Evolutionary conservation across 1,140 invertebrate species (phyloP).

Genomic region (Aphelinus certus): DNA sequence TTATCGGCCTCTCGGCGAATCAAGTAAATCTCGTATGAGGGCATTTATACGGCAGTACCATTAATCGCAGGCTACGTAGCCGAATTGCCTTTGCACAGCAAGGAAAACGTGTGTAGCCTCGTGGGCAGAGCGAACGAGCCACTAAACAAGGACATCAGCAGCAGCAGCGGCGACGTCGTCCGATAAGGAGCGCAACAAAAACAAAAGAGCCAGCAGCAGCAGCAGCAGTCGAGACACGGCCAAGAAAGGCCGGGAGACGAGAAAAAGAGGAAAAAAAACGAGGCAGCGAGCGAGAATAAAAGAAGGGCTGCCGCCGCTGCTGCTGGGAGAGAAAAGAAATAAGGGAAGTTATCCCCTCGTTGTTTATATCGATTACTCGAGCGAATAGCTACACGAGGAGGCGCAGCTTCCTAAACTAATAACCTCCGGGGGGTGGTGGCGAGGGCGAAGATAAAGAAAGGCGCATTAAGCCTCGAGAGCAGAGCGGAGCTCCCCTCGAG

Average conservation of each 20-base stretch:
- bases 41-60: no score
- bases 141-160: slow-evolving; percentile 12
- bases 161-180: not conserved
- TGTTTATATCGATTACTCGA: slow-evolving; percentile 61
- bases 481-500: no score
- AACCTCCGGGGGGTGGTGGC: slow-evolving; percentile 47
- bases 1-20: no score
- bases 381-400: slow-evolving; percentile 39
- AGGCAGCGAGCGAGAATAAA: slow-evolving; percentile 34
- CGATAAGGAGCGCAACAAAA: slow-evolving; percentile 24
- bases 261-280: slow-evolving; percentile 24
- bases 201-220: slow-evolving; percentile 26
- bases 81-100: no score
- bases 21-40: no score
- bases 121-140: no score
- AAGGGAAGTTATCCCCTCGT: slow-evolving; percentile 47
- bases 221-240: not conserved
- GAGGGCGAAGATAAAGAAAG: slow-evolving; percentile 30
- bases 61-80: no score
- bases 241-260: not conserved
- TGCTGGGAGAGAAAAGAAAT: slow-evolving; percentile 42
- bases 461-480: not conserved
- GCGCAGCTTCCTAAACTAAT: slow-evolving; percentile 62
- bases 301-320: slow-evolving; percentile 25
- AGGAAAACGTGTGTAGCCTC: no score